phyloP scores from a whole-genome alignment of 2,797 vertebrate genomes.

The Artibeus jamaicensis region DNA sequence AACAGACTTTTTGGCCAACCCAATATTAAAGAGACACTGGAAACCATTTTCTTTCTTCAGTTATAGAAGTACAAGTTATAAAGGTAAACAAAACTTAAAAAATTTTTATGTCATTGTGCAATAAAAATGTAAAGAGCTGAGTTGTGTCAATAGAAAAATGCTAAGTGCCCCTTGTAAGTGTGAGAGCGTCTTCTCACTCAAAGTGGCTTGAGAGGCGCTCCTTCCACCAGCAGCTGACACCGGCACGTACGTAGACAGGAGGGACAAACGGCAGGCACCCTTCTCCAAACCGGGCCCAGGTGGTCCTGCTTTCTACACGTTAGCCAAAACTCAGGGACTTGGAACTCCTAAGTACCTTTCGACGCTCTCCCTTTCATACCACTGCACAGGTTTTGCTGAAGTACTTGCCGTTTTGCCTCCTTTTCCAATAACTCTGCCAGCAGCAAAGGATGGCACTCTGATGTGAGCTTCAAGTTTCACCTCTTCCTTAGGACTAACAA shows the following conservation, averaged over 20 bases:
- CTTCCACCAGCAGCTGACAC: neutral
- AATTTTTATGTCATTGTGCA: neutral
- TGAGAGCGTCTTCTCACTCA: neutral
- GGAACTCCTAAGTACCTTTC: conserved; percentile 60
- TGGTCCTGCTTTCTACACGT: conserved; percentile 25
- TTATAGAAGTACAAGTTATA: neutral
- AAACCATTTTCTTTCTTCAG: neutral
- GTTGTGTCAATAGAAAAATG: neutral
- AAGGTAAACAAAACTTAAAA: neutral
- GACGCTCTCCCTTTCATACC: conserved; percentile 39
- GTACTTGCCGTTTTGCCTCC: conserved; percentile 97
- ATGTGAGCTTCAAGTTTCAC: conserved; percentile 99
- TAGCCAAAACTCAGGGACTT: conserved; percentile 39
- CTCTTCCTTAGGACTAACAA: conserved; percentile 99
- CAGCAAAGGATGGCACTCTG: conserved; percentile 98
- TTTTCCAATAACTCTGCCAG: conserved; percentile 98
- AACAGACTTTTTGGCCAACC: neutral
- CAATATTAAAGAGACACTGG: neutral
- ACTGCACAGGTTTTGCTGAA: conserved; percentile 56
- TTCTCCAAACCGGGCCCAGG: conserved; percentile 52
- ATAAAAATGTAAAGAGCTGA: neutral
- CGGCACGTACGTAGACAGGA: neutral
- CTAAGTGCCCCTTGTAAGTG: neutral
- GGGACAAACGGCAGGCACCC: neutral
- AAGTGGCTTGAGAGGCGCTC: neutral